Conservation (phyloP, 2,797 vertebrate species). For the Amniataba percoides region DNA sequence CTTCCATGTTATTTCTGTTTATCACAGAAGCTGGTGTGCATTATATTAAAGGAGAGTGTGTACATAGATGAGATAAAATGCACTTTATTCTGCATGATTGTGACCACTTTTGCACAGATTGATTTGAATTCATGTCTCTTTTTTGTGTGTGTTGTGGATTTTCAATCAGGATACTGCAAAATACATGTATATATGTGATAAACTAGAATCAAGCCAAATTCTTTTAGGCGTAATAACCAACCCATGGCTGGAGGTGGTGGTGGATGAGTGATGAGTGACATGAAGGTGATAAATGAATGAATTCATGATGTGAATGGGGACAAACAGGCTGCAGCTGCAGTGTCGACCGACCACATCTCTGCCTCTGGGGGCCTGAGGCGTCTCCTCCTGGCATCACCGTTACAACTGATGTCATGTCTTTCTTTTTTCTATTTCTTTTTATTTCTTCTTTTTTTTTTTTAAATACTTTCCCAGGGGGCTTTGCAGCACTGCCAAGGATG, state of each 20-base stretch:
- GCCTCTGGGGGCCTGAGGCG: conserved; percentile 31
- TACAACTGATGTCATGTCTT: conserved; percentile 54
- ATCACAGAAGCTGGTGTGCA: not conserved
- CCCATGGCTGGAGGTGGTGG: not conserved
- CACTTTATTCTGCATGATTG: not conserved
- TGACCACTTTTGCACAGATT: not conserved
- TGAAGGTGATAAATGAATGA: conserved; percentile 11
- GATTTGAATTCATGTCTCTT: not conserved
- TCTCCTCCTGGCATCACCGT: conserved; percentile 31
- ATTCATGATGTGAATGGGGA: conserved; percentile 21
- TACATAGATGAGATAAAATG: not conserved
- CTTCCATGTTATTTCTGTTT: not conserved
- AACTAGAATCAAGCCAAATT: not conserved
- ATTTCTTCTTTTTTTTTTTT: not conserved
- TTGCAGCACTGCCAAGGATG: conserved; percentile 59
- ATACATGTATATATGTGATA: not conserved
- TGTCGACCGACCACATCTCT: conserved; percentile 42
- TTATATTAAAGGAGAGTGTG: not conserved
- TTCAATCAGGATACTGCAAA: not conserved
- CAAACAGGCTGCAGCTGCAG: conserved; percentile 11
- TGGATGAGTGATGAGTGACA: conserved; percentile 8
- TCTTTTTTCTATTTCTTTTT: too few species aligned
- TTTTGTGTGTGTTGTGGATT: not conserved
- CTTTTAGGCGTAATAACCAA: not conserved
- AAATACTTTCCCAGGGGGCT: conserved; percentile 56